Evolutionary conservation across 2,797 vertebrate genomes (phyloP).

Genomic region (Zalophus californianus): DNA sequence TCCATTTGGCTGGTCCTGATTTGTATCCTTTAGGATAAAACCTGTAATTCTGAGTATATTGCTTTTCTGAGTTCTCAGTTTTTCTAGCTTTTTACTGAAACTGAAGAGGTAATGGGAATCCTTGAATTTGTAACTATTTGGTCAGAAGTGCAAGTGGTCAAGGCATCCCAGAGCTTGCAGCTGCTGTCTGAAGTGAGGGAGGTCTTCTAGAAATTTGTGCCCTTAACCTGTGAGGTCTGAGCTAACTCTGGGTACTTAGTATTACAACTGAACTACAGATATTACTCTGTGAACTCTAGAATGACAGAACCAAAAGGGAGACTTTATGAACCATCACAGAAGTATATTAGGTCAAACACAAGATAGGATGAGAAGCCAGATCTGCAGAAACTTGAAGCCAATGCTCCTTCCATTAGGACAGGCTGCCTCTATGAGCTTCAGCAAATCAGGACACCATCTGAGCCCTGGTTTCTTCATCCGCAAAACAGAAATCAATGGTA

Average conservation of each 20-base stretch:
- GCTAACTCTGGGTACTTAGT: no score
- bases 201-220: neutral
- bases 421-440: neutral
- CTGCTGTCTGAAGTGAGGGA: neutral
- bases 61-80: neutral
- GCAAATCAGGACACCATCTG: neutral
- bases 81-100: neutral
- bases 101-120: neutral
- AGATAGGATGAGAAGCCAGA: neutral
- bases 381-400: slow-evolving; percentile 14
- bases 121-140: neutral
- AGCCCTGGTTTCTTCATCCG: neutral
- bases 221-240: neutral
- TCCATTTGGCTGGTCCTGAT: neutral
- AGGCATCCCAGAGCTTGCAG: neutral
- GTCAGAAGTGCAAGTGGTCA: neutral
- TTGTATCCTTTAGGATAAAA: neutral
- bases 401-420: neutral
- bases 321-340: neutral
- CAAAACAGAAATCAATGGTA: neutral
- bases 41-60: neutral
- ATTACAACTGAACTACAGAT: neutral
- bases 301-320: neutral
- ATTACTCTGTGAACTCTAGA: slow-evolving; percentile 4
- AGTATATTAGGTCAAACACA: neutral